Conservation (phyloP, 2,888 invertebrate species). For the Halictus ligatus region DNA sequence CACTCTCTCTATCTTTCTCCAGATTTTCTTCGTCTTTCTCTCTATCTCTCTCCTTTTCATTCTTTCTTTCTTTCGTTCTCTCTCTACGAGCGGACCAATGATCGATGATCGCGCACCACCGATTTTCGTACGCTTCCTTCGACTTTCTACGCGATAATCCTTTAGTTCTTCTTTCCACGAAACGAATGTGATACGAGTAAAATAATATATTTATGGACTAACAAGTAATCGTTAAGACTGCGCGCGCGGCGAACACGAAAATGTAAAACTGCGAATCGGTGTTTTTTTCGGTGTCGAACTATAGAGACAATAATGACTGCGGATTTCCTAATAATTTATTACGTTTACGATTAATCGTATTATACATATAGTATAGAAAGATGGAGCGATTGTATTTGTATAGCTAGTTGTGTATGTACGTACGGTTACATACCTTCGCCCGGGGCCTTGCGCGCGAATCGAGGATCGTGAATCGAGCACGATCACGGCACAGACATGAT, state of each 20-base stretch:
- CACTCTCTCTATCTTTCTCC: background rate
- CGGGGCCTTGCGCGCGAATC: constrained; percentile 39
- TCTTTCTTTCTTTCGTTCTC: background rate
- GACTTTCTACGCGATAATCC: background rate
- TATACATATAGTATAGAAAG: constrained; percentile 13
- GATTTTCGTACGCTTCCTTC: constrained; percentile 38
- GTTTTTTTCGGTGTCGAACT: constrained; percentile 53
- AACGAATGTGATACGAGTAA: constrained; percentile 48
- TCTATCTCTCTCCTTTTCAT: background rate
- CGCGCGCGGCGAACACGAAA: constrained; percentile 30
- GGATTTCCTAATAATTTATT: constrained; percentile 62
- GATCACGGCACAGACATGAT: background rate
- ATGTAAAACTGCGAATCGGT: constrained; percentile 50
- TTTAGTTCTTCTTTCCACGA: constrained; percentile 31
- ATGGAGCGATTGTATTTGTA: constrained; percentile 34
- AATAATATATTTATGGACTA: background rate
- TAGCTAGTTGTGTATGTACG: constrained; percentile 28
- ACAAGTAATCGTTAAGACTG: constrained; percentile 49
- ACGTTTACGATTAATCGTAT: constrained; percentile 32
- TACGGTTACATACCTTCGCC: constrained; percentile 19
- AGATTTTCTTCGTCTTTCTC: too few relatives aligned
- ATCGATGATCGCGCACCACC: constrained; percentile 45
- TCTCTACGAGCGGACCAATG: constrained; percentile 67
- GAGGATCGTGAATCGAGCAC: background rate
- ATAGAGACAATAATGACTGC: constrained; percentile 63